Base-by-base conservation (phyloP, 2,113 vertebrate genomes). In the Gadus macrocephalus region DNA sequence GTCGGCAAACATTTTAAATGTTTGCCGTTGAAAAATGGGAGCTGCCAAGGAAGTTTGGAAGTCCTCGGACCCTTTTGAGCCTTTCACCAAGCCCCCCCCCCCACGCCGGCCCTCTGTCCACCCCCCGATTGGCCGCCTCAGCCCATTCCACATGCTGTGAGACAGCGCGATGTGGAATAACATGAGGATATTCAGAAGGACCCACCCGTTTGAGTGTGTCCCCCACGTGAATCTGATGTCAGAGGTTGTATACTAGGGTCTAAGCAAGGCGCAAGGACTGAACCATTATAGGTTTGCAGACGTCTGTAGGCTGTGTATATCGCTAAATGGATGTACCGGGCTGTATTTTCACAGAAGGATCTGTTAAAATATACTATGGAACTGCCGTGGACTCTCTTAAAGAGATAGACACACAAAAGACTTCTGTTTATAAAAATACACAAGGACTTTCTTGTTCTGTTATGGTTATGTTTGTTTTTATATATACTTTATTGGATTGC, bases 401-500 rank as follows among this genome's bases (percentile, higher is more conserved):
- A 85, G 82, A 89, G 88, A 87, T 84, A 71, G 79, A 73, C 81
- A 84, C 77, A 79, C 66, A 79, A 78, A 87, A 83, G 73, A 89
- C 81, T 79, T 60, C 62, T 70, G 66, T 88, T 89, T 88, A 81
- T 86, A 84, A 69, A 70, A 64, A 66, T 55, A 67, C 73, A 20
- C 15, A 68, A 73, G 58, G 74, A 78, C 78, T 80, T 81, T 76
- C 53, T 22, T 75, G 81, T 81, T 78, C 72, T 80, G 59, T 62
- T 67, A 62, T 69, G 25, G 77, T 83, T 75, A 77, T 74, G 89
- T 88, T 90, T 90, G 89, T 90, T 72, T 91, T 92, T 92, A 89
- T 92, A 91, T 94, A 92, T 93, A 93, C 93, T 93, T 93, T 92
- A 92, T 94, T 93, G 91, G 89, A 93, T 93, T 94, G 93, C 93